Evolutionary conservation across 2,113 vertebrate genomes (phyloP).

Genomic region (Amphilophus citrinellus): DNA sequence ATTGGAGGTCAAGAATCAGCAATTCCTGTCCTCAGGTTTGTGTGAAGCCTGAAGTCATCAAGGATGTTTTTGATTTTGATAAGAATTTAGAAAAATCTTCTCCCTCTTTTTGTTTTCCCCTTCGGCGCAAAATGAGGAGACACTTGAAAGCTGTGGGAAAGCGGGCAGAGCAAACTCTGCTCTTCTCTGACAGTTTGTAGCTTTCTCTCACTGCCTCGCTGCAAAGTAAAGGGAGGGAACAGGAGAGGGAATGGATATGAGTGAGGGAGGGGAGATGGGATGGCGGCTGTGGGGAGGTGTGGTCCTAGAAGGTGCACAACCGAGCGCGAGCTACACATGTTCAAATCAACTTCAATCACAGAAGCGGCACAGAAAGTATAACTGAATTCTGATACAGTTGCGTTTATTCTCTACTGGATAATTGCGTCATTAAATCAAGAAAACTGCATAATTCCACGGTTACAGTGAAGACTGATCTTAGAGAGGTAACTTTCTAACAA

Average conservation of each 20-base stretch:
- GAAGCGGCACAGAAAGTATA: background rate
- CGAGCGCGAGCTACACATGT: background rate
- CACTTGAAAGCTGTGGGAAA: constrained; percentile 13
- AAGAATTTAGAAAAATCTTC: constrained; percentile 3
- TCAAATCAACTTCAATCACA: constrained; percentile 18
- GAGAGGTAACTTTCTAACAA: background rate
- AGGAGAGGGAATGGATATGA: constrained; percentile 73
- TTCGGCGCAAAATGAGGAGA: background rate
- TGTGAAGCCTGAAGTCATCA: constrained; percentile 18
- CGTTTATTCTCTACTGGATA: background rate
- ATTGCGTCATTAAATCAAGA: background rate
- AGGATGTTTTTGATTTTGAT: constrained; percentile 4
- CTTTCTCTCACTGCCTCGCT: constrained; percentile 56
- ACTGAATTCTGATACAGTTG: background rate
- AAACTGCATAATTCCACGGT: background rate
- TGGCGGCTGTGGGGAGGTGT: constrained; percentile 48
- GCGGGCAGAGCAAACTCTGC: constrained; percentile 42
- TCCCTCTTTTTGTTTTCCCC: background rate
- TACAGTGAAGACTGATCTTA: background rate
- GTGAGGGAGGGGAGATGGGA: constrained; percentile 65
- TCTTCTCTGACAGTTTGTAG: constrained; percentile 66
- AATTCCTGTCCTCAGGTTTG: background rate
- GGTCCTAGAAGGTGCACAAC: constrained; percentile 26
- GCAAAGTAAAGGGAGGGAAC: constrained; percentile 67
- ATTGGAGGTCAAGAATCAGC: background rate